These are phyloP conservation scores for Neopelma chrysocephalum DNA, from an alignment of 2,797 vertebrate species.

Conservation along the genomic window DNA sequence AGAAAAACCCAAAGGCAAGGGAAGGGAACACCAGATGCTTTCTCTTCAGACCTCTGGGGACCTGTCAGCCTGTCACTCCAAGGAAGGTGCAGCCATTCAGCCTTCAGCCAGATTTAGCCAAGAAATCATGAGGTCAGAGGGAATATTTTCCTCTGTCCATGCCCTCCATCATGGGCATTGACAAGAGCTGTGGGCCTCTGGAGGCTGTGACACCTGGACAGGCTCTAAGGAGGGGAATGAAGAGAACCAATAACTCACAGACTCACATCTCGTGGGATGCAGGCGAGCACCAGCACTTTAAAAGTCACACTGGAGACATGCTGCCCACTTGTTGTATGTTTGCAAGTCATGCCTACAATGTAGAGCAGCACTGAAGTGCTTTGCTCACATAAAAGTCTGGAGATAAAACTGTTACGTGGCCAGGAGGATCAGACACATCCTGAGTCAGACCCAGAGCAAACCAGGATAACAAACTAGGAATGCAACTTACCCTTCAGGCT, in stretches of 20 bases:
- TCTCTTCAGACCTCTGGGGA: background rate
- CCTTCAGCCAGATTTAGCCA: background rate
- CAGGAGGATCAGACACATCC: background rate
- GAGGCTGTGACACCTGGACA: background rate
- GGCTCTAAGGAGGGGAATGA: background rate
- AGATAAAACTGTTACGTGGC: background rate
- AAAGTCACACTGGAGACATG: background rate
- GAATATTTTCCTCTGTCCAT: background rate
- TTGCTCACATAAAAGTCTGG: background rate
- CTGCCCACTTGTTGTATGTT: rapidly evolving
- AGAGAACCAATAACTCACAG: background rate
- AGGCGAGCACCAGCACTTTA: background rate
- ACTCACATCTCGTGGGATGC: background rate
- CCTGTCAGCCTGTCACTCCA: rapidly evolving
- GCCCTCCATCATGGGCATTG: background rate
- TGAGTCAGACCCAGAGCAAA: background rate
- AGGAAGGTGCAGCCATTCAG: background rate
- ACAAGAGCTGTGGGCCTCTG: background rate
- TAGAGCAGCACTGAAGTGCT: background rate
- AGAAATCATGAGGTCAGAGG: background rate
- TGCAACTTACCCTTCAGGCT: background rate
- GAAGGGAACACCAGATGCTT: background rate
- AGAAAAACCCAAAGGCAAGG: background rate
- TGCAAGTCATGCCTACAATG: background rate
- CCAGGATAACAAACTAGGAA: background rate